These are phyloP conservation scores for Xiphophorus maculatus DNA, from an alignment of 2,113 vertebrate genomes.

Conservation along the genomic window DNA sequence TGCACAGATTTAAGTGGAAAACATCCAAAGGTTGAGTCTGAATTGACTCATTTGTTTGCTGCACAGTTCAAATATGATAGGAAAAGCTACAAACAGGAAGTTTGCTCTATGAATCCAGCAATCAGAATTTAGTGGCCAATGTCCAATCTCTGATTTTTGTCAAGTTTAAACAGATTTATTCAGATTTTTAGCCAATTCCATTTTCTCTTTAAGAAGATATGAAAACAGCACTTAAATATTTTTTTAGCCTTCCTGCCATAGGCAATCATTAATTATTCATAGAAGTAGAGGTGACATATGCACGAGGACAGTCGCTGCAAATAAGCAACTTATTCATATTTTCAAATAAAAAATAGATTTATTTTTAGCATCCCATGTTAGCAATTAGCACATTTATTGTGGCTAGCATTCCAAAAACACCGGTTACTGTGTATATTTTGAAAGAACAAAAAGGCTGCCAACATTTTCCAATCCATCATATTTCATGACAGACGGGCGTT, in stretches of 20 bases:
- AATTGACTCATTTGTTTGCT: not conserved
- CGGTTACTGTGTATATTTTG: no score
- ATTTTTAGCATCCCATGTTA: no score
- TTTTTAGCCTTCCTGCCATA: not conserved
- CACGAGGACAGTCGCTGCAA: not conserved
- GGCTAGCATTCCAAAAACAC: no score
- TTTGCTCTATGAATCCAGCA: not conserved
- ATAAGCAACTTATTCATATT: not conserved
- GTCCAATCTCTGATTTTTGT: not conserved
- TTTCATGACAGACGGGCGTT: no score
- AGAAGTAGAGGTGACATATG: not conserved
- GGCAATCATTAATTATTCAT: not conserved
- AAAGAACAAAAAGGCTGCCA: not conserved
- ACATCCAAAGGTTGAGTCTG: not conserved
- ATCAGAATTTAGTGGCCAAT: no score
- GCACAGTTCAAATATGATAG: not conserved
- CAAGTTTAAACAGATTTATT: not conserved
- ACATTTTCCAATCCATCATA: no score
- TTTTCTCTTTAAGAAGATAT: not conserved
- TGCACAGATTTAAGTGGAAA: not conserved
- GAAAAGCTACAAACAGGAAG: not conserved
- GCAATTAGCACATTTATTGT: no score
- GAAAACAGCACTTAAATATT: not conserved
- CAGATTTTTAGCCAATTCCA: not conserved
- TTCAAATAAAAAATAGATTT: not conserved